Conservation (phyloP, 2,113 vertebrate genomes). For the Centropus bengalensis region DNA sequence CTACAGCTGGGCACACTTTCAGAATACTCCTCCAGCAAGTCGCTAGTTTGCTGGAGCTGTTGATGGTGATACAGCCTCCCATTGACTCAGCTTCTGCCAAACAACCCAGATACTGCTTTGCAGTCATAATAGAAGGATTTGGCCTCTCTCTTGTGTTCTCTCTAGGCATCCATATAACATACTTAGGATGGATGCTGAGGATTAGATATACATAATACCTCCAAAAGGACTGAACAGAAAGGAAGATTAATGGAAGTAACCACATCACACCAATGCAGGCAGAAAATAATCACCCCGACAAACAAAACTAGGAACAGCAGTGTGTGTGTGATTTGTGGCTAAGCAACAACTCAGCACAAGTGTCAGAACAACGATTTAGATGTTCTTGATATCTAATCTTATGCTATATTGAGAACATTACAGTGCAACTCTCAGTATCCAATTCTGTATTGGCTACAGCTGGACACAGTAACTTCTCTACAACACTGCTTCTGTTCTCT, state of each 20-base stretch:
- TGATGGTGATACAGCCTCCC: not conserved
- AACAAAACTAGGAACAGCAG: not conserved
- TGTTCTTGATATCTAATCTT: conserved; percentile 15
- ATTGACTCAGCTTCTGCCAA: not conserved
- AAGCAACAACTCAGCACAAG: not conserved
- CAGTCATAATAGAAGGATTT: not conserved
- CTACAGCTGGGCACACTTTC: not conserved
- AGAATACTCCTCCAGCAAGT: not conserved
- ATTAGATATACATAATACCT: not conserved
- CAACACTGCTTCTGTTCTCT: not conserved
- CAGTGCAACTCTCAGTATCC: not conserved
- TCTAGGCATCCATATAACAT: not conserved
- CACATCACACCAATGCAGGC: not conserved
- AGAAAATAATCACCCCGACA: not conserved
- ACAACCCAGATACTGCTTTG: not conserved
- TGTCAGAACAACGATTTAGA: not conserved
- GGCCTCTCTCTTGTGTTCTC: not conserved
- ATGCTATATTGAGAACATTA: not conserved
- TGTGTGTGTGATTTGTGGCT: not conserved
- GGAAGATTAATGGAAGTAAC: not conserved
- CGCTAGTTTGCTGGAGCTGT: not conserved
- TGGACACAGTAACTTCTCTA: not conserved
- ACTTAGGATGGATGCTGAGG: not conserved
- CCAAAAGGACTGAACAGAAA: not conserved
- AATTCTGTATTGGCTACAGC: not conserved